Base-by-base conservation (phyloP, 2,797 vertebrate species). In the Cryptoblepharus egeriae region DNA sequence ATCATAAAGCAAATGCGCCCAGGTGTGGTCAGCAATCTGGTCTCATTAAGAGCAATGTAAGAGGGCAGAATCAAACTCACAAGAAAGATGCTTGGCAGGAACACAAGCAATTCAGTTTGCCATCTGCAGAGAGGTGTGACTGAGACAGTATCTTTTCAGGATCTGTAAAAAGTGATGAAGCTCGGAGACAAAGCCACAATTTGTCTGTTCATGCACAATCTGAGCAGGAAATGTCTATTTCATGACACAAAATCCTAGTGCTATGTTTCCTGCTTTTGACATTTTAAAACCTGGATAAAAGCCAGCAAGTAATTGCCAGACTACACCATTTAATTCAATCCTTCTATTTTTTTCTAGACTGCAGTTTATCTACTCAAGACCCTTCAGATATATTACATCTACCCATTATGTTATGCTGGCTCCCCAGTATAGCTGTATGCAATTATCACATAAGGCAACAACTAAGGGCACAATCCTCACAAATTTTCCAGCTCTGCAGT, bases 351-450 rank as follows among this genome's bases (percentile, higher is more conserved):
- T 58, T 49, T 58, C 55, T 58, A 30, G 39, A 69, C 68, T n/a
- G 10, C 42, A 77, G 79, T 1, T 0, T 0, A 69, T 28, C 49
- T 72, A 70, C 63, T 37, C 13, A 20, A 55, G 1, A 37, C 60
- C 42, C 70, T 75, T 63, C n/a, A 45, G 13, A 18, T 67, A 24
- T 79, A 39, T 74, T 55, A 2, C 15, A 55, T n/a, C 52, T 10
- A 35, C 10, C 24, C 60, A 6, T n/a, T 75, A 81, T 30, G 37
- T 67, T 4, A 24, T 39, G 30, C 9, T 77, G 58, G 28, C 7
- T 65, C 69, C n/a, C n/a, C 45, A 55, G 77, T 70, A 89, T 88
- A 91, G 86, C 68, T 82, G 64, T 20, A 81, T 37, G 82, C 88
- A 88, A 83, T 82, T 22, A 0, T 1, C 55, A 35, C 18, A 76